Evolutionary conservation across 2,888 invertebrate species (phyloP).

Genomic region (Conchocele bisecta): DNA sequence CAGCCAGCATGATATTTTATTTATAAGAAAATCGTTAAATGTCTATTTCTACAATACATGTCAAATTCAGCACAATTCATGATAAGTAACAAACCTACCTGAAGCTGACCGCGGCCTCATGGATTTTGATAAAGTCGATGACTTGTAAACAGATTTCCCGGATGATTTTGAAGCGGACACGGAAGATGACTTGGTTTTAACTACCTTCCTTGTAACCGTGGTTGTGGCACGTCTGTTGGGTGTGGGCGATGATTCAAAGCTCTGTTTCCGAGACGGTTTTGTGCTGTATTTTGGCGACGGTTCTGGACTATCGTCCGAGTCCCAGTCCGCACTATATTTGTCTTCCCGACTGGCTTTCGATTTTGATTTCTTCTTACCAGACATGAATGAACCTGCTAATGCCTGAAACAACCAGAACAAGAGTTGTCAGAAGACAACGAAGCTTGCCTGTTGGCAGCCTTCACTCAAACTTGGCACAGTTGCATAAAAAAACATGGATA

Average conservation of each 20-base stretch:
- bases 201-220: no score
- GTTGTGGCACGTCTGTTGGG: not conserved
- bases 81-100: no score
- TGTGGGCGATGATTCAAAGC: not conserved
- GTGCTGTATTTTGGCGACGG: slow-evolving; percentile 9
- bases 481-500: no score
- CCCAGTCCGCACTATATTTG: slow-evolving; percentile 24
- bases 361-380: slow-evolving; percentile 23
- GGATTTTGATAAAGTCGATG: slow-evolving; percentile 6
- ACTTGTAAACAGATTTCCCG: slow-evolving; percentile 2
- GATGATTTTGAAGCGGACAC: not conserved
- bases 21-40: no score
- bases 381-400: slow-evolving; percentile 44
- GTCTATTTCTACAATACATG: no score
- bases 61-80: no score
- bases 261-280: slow-evolving; percentile 21
- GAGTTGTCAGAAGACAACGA: no score
- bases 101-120: slow-evolving; percentile 38
- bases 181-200: not conserved
- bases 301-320: slow-evolving; percentile 40
- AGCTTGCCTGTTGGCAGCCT: no score
- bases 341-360: slow-evolving; percentile 26
- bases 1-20: no score
- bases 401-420: no score
- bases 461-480: no score